A percentile compares a stretch with the other conserved stretches of the same genome.
Conservation (phyloP, 53 echinoderm and acorn worm species). For the Astropecten irregularis region DNA sequence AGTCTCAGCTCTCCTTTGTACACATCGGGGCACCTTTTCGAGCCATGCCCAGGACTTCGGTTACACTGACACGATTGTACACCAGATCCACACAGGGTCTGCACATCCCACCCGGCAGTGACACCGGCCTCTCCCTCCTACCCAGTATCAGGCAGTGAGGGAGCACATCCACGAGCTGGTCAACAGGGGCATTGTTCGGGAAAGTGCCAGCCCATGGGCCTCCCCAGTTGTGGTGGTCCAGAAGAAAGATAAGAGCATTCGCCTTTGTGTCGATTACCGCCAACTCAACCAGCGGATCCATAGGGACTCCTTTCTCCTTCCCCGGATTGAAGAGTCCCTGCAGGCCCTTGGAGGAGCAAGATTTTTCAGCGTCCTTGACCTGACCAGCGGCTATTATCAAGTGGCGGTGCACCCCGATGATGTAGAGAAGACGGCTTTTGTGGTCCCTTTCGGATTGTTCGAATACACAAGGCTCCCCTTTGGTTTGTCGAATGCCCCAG, state of each 20-base stretch:
- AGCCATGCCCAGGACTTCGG: slow-evolving; percentile 18
- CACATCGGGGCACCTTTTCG: neutral
- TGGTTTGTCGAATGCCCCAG: slow-evolving; percentile 48
- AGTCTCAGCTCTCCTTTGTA: neutral
- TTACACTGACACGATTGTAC: slow-evolving; percentile 31
- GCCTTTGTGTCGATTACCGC: slow-evolving; percentile 20
- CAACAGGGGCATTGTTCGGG: slow-evolving; percentile 22
- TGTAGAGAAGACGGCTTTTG: slow-evolving; percentile 43
- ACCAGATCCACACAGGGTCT: slow-evolving; percentile 27
- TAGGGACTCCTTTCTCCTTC: slow-evolving; percentile 44
- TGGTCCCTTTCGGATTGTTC: slow-evolving; percentile 40
- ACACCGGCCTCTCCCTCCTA: slow-evolving; percentile 57
- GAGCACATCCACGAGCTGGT: slow-evolving; percentile 31
- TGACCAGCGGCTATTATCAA: slow-evolving; percentile 54
- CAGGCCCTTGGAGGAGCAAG: slow-evolving; percentile 32
- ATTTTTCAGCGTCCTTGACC: slow-evolving; percentile 32
- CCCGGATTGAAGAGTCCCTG: too few species aligned
- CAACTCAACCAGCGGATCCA: slow-evolving; percentile 19
- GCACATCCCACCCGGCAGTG: slow-evolving; percentile 26
- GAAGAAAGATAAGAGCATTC: slow-evolving; percentile 36
- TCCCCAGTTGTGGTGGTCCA: slow-evolving; percentile 50
- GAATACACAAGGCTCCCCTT: slow-evolving; percentile 29
- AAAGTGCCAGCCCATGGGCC: too few species aligned
- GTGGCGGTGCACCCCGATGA: slow-evolving; percentile 49
- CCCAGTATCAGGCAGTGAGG: slow-evolving; percentile 38